Base-by-base conservation (phyloP, 2,888 invertebrate species). In the Quadroppia sp. region DNA sequence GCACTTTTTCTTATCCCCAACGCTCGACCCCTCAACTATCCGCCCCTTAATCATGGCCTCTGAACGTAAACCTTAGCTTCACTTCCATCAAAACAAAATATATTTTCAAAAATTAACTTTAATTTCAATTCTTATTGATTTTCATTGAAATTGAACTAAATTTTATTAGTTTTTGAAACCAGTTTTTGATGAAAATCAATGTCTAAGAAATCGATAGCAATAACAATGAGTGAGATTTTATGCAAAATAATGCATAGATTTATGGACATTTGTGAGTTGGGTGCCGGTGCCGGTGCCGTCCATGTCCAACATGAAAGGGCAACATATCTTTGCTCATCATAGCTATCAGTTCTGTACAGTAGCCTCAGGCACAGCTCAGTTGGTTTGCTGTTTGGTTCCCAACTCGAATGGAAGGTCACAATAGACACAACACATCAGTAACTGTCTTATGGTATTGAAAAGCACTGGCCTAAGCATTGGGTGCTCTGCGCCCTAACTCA, bases 371-470 rank as follows among this genome's bases (percentile, higher is more conserved):
- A 61, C 32, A 11, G 11, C 9, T 30, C 25, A 30, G 32, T 32
- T 32, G 32, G 61, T 61, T 61, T 61, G 61, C 32, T 15, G 7
- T 61, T 61, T 30, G 32, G 17, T 32, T 32, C 4, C 32, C 7
- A 61, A 32, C 20, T 61, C 32, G 6, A 32, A 61, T 61, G 61
- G 28, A 61, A 61, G 61, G 61, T 61, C 61, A 61, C 61, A 61
- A 61, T 61, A 61, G 61, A 17, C 25, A 61, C 61, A 61, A 61
- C 61, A 61, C 56, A 56, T 56, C 56, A 56, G 56, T 56, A 23
- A 25, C 30, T 61, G 15, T 61, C 61, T 61, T 61, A 32, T 61
- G 61, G 2, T 17, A 23, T 56, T 20, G 15, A 23, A 15, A 17
- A 30, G n/a, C n/a, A n/a, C n/a, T n/a, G n/a, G n/a, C n/a, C n/a